Base-by-base conservation (phyloP, 2,888 invertebrate species). In the Acanthosoma haemorrhoidale region DNA sequence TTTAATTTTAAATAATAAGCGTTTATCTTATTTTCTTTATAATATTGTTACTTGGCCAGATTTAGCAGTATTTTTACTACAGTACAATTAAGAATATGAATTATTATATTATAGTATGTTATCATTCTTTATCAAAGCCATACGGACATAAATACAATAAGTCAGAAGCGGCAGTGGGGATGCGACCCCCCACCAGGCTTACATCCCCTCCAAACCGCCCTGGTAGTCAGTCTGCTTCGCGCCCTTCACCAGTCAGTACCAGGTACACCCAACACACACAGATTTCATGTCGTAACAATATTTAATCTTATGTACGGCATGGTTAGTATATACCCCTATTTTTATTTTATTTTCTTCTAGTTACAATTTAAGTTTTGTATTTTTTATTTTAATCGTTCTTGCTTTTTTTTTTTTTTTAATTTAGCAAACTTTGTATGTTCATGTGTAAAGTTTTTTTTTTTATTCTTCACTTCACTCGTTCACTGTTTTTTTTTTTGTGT, bases 211-310 rank as follows among this genome's bases (percentile, higher is more conserved):
- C 25, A 2, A 1, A 13, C 11, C 21, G 25, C 1, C n/a, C n/a
- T n/a, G n/a, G n/a, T n/a, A n/a, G n/a, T 8, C 51, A 51, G 51
- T 51, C 6, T 25, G 51, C 51, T n/a, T 8, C 51, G 25, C 51
- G 51, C 51, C 2, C n/a, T n/a, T n/a, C 51, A 25, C 13, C 51
- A 51, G 51, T 25, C 51, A 51, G n/a, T n/a, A 51, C 25, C 51
- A 51, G 51, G 51, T 51, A 51, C 51, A 51, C 51, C n/a, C 51
- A 51, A 51, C 51, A 51, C 51, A 51, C 51, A 51, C 51, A 51
- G 51, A 51, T 51, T 51, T 6, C 51, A 51, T 51, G 51, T 51
- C 51, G 51, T 51, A 51, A 51, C 51, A 51, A 51, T 51, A 25
- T 51, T 25, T 51, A n/a, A 51, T 51, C 51, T 51, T 51, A 51